A percentile compares a stretch with the other conserved stretches of the same genome.
Conservation (phyloP, 1,140 invertebrate species). For the Drosophila tsacasi region DNA sequence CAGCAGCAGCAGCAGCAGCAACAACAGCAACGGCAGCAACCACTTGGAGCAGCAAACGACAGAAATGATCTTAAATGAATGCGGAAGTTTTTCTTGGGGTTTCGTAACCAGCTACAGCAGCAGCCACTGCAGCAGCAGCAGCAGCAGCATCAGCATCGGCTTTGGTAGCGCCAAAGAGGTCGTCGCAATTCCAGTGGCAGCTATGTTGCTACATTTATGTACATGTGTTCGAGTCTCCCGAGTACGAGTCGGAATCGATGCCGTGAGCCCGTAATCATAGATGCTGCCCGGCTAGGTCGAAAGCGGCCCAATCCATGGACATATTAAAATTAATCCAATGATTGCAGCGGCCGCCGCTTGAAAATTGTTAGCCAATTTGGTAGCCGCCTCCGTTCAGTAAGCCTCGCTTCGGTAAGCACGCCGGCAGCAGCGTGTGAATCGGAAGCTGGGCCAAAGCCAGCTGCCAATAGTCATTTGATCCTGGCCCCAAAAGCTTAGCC, state of each 20-base stretch:
- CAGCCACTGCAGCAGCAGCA: slow-evolving; percentile 13
- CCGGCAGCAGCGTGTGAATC: slow-evolving; percentile 42
- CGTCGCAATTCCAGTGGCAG: slow-evolving; percentile 82
- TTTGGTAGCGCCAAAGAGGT: slow-evolving; percentile 73
- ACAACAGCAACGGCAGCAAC: slow-evolving; percentile 57
- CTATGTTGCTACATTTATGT: slow-evolving; percentile 80
- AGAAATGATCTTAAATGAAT: slow-evolving; percentile 85
- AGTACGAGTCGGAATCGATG: slow-evolving; percentile 59
- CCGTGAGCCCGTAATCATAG: slow-evolving; percentile 81
- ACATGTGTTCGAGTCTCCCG: slow-evolving; percentile 44
- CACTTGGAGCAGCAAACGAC: slow-evolving; percentile 78
- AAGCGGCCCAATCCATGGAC: slow-evolving; percentile 70
- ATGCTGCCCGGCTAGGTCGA: slow-evolving; percentile 74
- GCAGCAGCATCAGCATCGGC: slow-evolving; percentile 29
- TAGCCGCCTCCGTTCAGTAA: slow-evolving; percentile 31
- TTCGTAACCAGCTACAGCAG: slow-evolving; percentile 83
- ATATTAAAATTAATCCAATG: slow-evolving; percentile 84
- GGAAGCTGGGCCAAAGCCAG: slow-evolving; percentile 45
- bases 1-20: slow-evolving; percentile 38
- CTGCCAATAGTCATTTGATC: slow-evolving; percentile 78
- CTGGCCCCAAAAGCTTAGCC: slow-evolving; percentile 67
- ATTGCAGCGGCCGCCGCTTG: slow-evolving; percentile 71
- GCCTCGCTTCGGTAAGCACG: slow-evolving; percentile 56
- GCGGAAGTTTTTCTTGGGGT: slow-evolving; percentile 85
- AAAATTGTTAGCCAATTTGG: slow-evolving; percentile 77